Conservation (phyloP, 1,140 invertebrate genomes). For the Antheraea pernyi region DNA sequence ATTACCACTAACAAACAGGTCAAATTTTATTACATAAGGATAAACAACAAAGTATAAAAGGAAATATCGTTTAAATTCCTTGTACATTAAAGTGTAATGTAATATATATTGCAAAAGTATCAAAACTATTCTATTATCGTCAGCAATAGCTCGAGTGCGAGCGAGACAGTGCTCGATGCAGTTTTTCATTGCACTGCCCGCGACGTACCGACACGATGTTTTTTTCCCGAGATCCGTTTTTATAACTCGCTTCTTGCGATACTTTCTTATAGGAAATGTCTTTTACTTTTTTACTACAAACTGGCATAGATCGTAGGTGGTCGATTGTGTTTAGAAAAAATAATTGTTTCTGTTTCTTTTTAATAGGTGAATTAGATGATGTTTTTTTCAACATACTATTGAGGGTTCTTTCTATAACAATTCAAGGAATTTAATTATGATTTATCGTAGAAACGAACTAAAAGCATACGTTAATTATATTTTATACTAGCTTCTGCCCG, state of each 20-base stretch:
- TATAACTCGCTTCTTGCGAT: slow-evolving; percentile 53
- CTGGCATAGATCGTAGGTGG: slow-evolving; percentile 7
- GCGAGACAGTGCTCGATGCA: slow-evolving; percentile 41
- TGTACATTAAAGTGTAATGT: slow-evolving; percentile 16
- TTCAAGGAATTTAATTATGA: no score
- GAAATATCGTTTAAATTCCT: background rate
- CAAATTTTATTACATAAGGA: no score
- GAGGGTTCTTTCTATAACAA: no score
- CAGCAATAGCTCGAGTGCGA: slow-evolving; percentile 45
- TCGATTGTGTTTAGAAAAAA: background rate
- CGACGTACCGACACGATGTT: slow-evolving; percentile 28
- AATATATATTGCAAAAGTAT: slow-evolving; percentile 39
- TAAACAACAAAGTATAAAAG: no score
- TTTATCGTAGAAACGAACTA: no score
- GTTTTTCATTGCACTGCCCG: slow-evolving; percentile 54
- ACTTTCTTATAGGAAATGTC: slow-evolving; percentile 51
- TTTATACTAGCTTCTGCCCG: no score
- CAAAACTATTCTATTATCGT: slow-evolving; percentile 36
- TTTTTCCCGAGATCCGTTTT: slow-evolving; percentile 67
- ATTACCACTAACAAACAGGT: no score
- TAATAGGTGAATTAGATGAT: no score
- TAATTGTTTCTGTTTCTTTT: background rate
- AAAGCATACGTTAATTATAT: no score
- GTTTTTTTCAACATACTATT: no score
- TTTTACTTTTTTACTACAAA: slow-evolving; percentile 30